phyloP scores from a whole-genome alignment of 1,140 invertebrate genomes.

The Calliphora vicina region DNA sequence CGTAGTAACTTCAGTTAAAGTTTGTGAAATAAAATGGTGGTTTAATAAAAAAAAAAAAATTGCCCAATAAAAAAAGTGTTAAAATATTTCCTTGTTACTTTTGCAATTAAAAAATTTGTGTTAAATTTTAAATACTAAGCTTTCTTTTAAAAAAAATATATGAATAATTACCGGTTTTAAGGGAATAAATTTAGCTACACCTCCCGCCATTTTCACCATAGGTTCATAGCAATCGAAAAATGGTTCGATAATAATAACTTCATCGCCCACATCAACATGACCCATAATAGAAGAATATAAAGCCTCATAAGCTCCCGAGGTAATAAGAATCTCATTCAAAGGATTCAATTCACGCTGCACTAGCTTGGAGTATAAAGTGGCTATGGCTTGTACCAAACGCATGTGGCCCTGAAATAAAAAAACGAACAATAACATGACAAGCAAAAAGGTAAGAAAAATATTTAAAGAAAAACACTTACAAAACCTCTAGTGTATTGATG shows the following conservation, averaged over 20 bases:
- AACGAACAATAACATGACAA: neutral
- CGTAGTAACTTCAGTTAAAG: too few species aligned
- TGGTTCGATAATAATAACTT: conserved; percentile 98
- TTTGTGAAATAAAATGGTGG: too few species aligned
- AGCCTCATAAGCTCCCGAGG: conserved; percentile 93
- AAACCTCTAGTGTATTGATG: conserved; percentile 93
- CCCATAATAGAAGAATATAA: conserved; percentile 85
- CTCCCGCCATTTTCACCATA: conserved; percentile 89
- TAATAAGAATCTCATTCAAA: conserved; percentile 85
- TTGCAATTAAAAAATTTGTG: too few species aligned
- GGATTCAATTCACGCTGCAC: conserved; percentile 80
- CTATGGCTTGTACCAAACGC: conserved; percentile 83
- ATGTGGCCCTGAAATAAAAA: conserved; percentile 83
- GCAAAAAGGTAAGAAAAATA: neutral
- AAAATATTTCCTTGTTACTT: too few species aligned
- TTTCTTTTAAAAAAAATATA: too few species aligned
- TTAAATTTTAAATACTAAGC: neutral
- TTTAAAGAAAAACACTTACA: conserved; percentile 66
- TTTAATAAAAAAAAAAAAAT: too few species aligned
- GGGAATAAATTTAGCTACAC: conserved; percentile 86
- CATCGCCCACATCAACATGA: conserved; percentile 83
- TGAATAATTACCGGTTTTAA: conserved; percentile 77
- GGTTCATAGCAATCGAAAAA: conserved; percentile 98
- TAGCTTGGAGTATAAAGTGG: conserved; percentile 85
- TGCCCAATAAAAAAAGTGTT: too few species aligned